phyloP scores from a whole-genome alignment of 2,797 vertebrate genomes.

The Poeciliopsis gracilis region DNA sequence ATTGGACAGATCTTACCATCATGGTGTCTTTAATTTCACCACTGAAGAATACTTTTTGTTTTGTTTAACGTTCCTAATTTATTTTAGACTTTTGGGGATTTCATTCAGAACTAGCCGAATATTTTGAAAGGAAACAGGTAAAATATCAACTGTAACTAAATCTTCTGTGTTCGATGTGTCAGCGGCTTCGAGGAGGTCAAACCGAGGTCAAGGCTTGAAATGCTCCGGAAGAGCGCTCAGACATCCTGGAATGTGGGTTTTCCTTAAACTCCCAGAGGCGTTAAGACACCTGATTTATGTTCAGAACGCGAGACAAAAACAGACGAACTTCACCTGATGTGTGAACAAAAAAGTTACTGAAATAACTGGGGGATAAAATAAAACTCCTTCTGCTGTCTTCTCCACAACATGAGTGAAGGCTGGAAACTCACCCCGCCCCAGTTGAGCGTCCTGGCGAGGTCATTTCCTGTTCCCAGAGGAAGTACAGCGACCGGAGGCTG shows the following conservation, averaged over 20 bases:
- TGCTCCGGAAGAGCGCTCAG: slow-evolving; percentile 44
- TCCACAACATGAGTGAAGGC: slow-evolving; percentile 45
- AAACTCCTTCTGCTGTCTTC: slow-evolving; percentile 11
- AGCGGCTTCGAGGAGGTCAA: slow-evolving; percentile 20
- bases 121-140: not conserved
- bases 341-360: not conserved
- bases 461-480: slow-evolving; percentile 97
- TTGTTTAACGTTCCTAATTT: not conserved
- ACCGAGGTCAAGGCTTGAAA: slow-evolving; percentile 25
- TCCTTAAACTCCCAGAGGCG: slow-evolving; percentile 19
- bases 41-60: not conserved
- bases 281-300: not conserved
- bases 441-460: slow-evolving; percentile 98
- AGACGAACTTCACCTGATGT: not conserved
- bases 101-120: not conserved
- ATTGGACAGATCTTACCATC: not conserved
- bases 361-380: slow-evolving; percentile 16
- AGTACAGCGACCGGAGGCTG: slow-evolving; percentile 97
- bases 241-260: slow-evolving; percentile 66
- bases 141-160: not conserved
- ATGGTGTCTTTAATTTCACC: not conserved
- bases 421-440: slow-evolving; percentile 95
- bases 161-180: not conserved
- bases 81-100: not conserved
- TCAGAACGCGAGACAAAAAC: not conserved